A percentile compares a stretch with the other conserved stretches of the same genome.
These are phyloP conservation scores for Epizoanthus ramosus DNA, from an alignment of 92 coral and sea anemone genomes.

Conservation along the genomic window DNA sequence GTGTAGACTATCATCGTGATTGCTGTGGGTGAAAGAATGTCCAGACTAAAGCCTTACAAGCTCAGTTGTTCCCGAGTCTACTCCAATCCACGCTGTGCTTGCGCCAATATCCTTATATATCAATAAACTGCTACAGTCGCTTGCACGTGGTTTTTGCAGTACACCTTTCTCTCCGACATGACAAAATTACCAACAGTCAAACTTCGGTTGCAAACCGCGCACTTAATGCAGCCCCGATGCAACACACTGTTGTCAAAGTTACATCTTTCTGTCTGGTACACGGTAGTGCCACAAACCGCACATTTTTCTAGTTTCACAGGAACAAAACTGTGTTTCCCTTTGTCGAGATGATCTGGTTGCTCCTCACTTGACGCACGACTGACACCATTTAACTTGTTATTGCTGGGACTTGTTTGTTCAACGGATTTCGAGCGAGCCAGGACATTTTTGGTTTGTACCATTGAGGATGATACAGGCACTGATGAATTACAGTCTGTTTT, in stretches of 20 bases:
- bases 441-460: background rate
- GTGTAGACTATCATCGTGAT: too few relatives aligned
- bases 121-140: conserved; percentile 24
- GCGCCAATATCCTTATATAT: too few relatives aligned
- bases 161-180: conserved; percentile 91
- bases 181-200: conserved; percentile 96
- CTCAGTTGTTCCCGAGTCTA: too few relatives aligned
- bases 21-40: too few relatives aligned
- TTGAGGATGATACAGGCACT: background rate
- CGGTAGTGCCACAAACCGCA: conserved; percentile 87
- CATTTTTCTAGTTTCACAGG: conserved; percentile 75
- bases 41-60: too few relatives aligned
- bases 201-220: conserved; percentile 90
- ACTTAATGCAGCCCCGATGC: conserved; percentile 89
- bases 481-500: conserved; percentile 6
- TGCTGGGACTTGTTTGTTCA: conserved; percentile 7
- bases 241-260: conserved; percentile 86
- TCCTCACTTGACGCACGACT: conserved; percentile 33
- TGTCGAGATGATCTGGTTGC: conserved; percentile 13
- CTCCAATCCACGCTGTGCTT: too few relatives aligned
- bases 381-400: conserved; percentile 20
- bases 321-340: conserved; percentile 42
- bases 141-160: conserved; percentile 92
- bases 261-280: conserved; percentile 95
- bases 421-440: conserved; percentile 29